Evolutionary conservation across 2,888 invertebrate species (phyloP), one percentile per base, ranked within the genome.

Genomic region (Ditula angustiorana): DNA sequence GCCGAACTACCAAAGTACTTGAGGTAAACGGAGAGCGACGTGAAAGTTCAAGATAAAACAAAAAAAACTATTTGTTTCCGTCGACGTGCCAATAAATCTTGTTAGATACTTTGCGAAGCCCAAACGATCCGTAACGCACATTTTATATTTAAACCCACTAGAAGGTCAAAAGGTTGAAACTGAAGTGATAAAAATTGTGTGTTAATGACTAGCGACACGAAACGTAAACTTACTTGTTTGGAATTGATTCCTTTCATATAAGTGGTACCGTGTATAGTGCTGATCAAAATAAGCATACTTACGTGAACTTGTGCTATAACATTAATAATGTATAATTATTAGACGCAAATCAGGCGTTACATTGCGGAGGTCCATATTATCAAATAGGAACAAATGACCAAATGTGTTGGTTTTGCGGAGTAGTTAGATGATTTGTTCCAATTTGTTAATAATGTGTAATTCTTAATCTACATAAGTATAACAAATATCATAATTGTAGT

Each of bases 111-210:
- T 72, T 61, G 64, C 63, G 62, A 60, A 62, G 67, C 67, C 70
- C 66, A 67, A 67, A 69, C 70, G 73, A 70, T 72, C 76, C 74
- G 72, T 74, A 70, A 70, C 72, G 74, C 66, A 73, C 72, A 77
- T 78, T 82, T 79, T 79, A 72, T 75, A 77, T 80, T 82, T 76
- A 74, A 77, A 76, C 69, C 73, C 65, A 69, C 73, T 78, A 78
- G 72, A 69, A 73, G 77, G 76, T 74, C 71, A 66, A 74, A 72
- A 74, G 75, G 75, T 67, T 78, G 74, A 77, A 81, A 74, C 76
- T 71, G 68, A 75, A 76, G 77, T 83, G 80, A 85, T 85, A 85
- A 85, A 85, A 86, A 77, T 80, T 81, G 75, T 77, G 80, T 66
- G 70, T 72, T 86, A 84, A 85, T 78, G 82, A 78, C 74, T 69